A percentile compares a stretch with the other conserved stretches of the same genome.
Conservation (phyloP, 2,888 invertebrate species). For the Drosophila greeni region DNA sequence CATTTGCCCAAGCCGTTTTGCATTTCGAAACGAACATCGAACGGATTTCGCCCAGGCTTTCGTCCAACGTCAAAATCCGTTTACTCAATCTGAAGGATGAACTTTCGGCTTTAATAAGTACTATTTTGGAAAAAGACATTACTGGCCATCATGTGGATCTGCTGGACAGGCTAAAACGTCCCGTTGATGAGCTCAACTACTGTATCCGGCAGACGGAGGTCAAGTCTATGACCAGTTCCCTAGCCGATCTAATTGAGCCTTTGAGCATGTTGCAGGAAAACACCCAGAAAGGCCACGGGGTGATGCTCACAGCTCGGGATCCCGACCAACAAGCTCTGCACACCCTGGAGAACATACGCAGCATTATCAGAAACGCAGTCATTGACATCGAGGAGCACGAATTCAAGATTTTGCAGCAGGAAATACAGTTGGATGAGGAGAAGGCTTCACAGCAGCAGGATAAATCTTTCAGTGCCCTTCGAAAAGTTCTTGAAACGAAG, state of each 20-base stretch:
- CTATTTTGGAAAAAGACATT: slow-evolving; percentile 80
- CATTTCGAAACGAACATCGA: slow-evolving; percentile 79
- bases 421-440: slow-evolving; percentile 74
- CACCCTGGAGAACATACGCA: slow-evolving; percentile 70
- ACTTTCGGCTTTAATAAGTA: slow-evolving; percentile 81
- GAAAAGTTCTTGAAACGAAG: slow-evolving; percentile 73
- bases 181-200: slow-evolving; percentile 80
- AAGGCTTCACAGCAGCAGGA: slow-evolving; percentile 68
- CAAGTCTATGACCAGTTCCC: slow-evolving; percentile 76
- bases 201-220: slow-evolving; percentile 79
- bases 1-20: slow-evolving; percentile 78
- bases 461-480: slow-evolving; percentile 69
- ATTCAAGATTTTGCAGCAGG: slow-evolving; percentile 73
- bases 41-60: slow-evolving; percentile 64
- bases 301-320: slow-evolving; percentile 61
- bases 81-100: slow-evolving; percentile 80
- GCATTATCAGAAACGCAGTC: slow-evolving; percentile 71
- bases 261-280: slow-evolving; percentile 76
- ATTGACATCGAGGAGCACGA: slow-evolving; percentile 77
- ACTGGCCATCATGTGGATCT: slow-evolving; percentile 78
- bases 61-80: slow-evolving; percentile 66
- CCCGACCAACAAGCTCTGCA: slow-evolving; percentile 69
- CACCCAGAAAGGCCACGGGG: slow-evolving; percentile 73
- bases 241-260: slow-evolving; percentile 77
- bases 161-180: slow-evolving; percentile 80